Conservation (phyloP, 2,888 invertebrate genomes). For the Cryptophagus acutangulus region DNA sequence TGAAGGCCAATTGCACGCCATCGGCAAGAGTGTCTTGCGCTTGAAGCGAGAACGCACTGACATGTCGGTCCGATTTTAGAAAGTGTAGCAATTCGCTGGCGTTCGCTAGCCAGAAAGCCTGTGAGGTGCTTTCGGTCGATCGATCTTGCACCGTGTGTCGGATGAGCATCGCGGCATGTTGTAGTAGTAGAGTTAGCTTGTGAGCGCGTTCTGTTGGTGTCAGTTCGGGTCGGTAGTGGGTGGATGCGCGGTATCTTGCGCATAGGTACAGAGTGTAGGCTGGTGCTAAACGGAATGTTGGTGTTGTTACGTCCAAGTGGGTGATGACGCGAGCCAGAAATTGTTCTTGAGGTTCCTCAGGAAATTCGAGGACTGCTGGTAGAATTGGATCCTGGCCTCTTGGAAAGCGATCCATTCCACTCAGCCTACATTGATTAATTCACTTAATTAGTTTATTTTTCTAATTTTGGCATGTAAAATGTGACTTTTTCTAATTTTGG, state of each 20-base stretch:
- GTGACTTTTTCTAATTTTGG: too few relatives aligned
- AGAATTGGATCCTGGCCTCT: constrained; percentile 83
- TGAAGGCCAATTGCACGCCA: constrained; percentile 88
- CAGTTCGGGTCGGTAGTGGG: constrained; percentile 88
- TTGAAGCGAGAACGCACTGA: constrained; percentile 85
- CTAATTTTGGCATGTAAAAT: too few relatives aligned
- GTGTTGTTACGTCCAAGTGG: constrained; percentile 81
- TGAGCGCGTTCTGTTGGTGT: constrained; percentile 89
- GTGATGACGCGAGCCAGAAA: constrained; percentile 85
- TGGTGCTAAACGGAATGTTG: constrained; percentile 92
- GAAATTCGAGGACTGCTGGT: constrained; percentile 91
- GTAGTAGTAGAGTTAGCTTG: constrained; percentile 81
- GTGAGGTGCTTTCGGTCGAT: constrained; percentile 77
- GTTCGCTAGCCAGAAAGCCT: constrained; percentile 97
- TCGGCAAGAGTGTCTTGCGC: constrained; percentile 92
- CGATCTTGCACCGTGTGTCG: constrained; percentile 65
- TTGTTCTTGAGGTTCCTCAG: constrained; percentile 90
- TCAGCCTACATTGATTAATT: constrained; percentile 30
- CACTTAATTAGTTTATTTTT: too few relatives aligned
- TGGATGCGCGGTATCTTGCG: constrained; percentile 87
- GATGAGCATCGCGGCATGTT: constrained; percentile 84
- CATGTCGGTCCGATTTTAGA: constrained; percentile 90
- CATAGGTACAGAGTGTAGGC: constrained; percentile 95
- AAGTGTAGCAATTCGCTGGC: constrained; percentile 95
- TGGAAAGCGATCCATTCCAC: constrained; percentile 52